Evolutionary conservation across 30 jellyfish, hydroid and myxozoan species (phyloP), one percentile per base, ranked within the genome.

Genomic region (Aurelia aurita): DNA sequence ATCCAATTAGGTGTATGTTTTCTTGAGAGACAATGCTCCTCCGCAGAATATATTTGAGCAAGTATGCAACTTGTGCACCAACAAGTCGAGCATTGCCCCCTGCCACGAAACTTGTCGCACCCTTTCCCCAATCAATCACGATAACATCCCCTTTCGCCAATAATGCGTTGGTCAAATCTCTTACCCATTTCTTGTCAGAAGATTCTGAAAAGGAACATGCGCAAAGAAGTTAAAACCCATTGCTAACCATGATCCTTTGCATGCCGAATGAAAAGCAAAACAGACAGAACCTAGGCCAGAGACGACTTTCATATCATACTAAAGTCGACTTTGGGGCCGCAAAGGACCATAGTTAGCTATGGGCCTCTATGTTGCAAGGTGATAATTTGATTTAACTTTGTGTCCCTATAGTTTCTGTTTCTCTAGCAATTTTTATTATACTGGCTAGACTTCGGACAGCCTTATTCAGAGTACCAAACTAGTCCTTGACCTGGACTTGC

Each of bases 1-100:
- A 90, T 12, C 95, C 97, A 47, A 90, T 90, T n/a, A 90, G 16
- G 54, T 90, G 97, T 13, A 68, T 79, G 20, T 76, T 21, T 49
- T 86, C 66, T 26, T 68, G 72, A 44, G 39, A 25, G 5, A 79
- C 28, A 13, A 34, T 46, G 23, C 68, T 77, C 35, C 23, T 27
- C 51, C 49, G 59, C 21, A 78, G 44, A 16, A 90, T 47, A 8
- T 62, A 46, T 57, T 71, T 73, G 25, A 88, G 72, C 49, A 88
- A 34, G 69, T 78, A 79, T 58, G 89, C 87, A 29, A 88, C 49
- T 49, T 88, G 96, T 19, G 85, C 89, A 23, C 97, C 97, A 6
- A 90, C 95, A 27, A 90, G 82, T 12, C 97, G 89, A 54, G 94
- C 82, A 67, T 90, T 90, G n/a, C 97, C 92, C 18, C 79, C 76